These are phyloP conservation scores for Erythrolamprus reginae DNA, from an alignment of 2,113 vertebrate genomes.

Conservation along the genomic window DNA sequence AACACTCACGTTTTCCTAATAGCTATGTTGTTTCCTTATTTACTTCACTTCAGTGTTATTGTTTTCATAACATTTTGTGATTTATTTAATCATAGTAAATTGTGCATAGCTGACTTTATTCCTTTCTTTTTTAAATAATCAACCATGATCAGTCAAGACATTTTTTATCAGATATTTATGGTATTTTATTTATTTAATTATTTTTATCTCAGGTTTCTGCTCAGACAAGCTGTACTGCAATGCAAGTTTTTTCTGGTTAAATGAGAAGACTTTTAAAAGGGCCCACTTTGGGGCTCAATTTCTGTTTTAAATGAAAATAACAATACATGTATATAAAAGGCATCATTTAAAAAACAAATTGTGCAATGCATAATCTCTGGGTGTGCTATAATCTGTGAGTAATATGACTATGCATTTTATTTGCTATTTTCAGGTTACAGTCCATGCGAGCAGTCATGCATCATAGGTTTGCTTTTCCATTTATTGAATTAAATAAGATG, in stretches of 20 bases:
- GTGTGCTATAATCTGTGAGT: background rate
- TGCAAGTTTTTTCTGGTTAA: background rate
- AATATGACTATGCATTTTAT: background rate
- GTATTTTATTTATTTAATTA: background rate
- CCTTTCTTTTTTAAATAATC: conserved; percentile 29
- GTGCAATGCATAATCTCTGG: too few relatives aligned
- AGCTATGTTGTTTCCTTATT: conserved; percentile 1
- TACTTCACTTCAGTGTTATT: background rate
- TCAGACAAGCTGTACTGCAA: background rate
- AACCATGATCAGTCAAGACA: background rate
- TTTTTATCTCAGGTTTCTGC: background rate
- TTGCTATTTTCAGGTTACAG: background rate
- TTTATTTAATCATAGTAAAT: conserved; percentile 10
- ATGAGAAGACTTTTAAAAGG: background rate
- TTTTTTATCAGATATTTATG: background rate
- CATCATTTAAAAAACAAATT: background rate
- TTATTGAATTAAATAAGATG: background rate
- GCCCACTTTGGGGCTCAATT: background rate
- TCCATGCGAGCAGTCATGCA: background rate
- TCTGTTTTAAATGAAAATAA: background rate
- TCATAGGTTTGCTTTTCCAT: background rate
- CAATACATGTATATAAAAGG: background rate
- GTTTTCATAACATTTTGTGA: background rate
- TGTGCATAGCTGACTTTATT: background rate
- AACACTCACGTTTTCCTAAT: conserved; percentile 29